Conservation (phyloP, 2,888 invertebrate genomes). For the Pegoplata infirma region DNA sequence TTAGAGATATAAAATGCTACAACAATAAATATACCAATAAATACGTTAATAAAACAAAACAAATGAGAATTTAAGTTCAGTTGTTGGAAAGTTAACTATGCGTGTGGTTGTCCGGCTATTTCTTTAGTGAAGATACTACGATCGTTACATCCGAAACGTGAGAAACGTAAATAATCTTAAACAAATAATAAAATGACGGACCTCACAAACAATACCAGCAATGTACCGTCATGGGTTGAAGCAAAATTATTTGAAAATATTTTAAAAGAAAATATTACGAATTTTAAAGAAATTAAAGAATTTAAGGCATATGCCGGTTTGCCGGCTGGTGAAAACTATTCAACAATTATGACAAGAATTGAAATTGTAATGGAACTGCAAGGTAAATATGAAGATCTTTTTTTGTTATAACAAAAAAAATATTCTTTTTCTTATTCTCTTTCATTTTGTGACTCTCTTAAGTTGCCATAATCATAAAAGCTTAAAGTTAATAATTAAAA, state of each 20-base stretch:
- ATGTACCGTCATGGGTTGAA: constrained; percentile 66
- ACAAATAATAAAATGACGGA: constrained; percentile 10
- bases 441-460: too few relatives aligned
- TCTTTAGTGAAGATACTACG: too few relatives aligned
- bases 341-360: constrained; percentile 70
- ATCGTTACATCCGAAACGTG: neutral
- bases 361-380: constrained; percentile 67
- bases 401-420: too few relatives aligned
- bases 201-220: neutral
- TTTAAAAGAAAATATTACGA: constrained; percentile 48
- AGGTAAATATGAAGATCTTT: too few relatives aligned
- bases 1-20: too few relatives aligned
- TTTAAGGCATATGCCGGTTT: constrained; percentile 65
- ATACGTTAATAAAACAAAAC: too few relatives aligned
- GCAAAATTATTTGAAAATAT: constrained; percentile 65
- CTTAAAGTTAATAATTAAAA: too few relatives aligned
- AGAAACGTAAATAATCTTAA: neutral
- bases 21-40: too few relatives aligned
- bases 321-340: constrained; percentile 72
- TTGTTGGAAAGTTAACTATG: neutral
- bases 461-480: too few relatives aligned
- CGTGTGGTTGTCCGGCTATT: neutral
- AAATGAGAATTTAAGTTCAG: too few relatives aligned
- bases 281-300: constrained; percentile 59
- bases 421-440: too few relatives aligned